Evolutionary conservation across 2,888 invertebrate species (phyloP), one percentile per base, ranked within the genome.

Genomic region (Sphaerophoria rueppellii): DNA sequence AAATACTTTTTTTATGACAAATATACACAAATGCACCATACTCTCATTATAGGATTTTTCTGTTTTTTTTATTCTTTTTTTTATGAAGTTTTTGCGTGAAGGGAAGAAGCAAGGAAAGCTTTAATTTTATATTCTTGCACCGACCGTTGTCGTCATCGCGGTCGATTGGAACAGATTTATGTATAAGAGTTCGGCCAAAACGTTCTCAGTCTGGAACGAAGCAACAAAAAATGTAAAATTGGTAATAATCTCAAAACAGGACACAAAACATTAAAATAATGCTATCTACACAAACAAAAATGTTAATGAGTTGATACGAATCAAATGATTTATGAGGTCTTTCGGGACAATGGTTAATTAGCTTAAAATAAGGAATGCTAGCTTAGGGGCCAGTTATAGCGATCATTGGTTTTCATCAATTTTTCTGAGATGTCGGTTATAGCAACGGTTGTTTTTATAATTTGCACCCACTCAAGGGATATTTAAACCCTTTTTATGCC

Each of bases 121-220:
- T 75, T 71, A 61, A 24, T 2, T 11, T 63, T 85, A 85, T 67
- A 24, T 80, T 65, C 58, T 72, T 57, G 80, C 35, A 46, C 40
- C n/a, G 35, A 65, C 50, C 48, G 54, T 75, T 34, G 83, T 71
- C 46, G 83, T 9, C 16, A 65, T 37, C 48, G 54, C 71, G 34
- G 83, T 71, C 46, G 83, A 54, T 73, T 80, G 72, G 67, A 85
- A 80, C 46, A 80, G 43, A 76, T 85, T 85, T 58, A 80, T 69
- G 80, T 80, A 90, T 91, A 96, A 94, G 74, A 96, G 93, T 91
- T 95, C 95, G 86, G 94, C 94, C 88, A 96, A 92, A 75, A 96
- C 95, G 91, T 95, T 95, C 92, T 96, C 96, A 87, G 96, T 96
- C 96, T 96, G 93, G 75, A 93, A 92, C 88, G 86, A 90, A 70